phyloP scores from a whole-genome alignment of 2,113 vertebrate genomes.

The Rhagologus leucostigma region DNA sequence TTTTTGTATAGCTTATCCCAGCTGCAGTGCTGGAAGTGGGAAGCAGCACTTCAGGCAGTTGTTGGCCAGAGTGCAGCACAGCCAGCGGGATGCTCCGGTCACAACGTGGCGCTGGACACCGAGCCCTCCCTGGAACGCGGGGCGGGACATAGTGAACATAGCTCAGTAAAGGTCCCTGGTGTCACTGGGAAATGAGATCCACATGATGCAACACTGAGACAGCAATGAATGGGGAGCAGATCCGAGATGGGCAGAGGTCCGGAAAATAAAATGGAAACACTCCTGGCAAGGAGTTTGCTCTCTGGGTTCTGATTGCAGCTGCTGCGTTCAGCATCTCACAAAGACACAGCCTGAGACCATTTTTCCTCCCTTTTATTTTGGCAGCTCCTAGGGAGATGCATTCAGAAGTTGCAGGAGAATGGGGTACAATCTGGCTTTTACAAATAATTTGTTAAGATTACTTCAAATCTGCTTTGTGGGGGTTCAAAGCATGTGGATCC shows the following conservation, averaged over 20 bases:
- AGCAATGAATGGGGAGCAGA: background rate
- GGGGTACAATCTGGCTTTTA: background rate
- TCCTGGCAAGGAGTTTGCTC: background rate
- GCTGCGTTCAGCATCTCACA: background rate
- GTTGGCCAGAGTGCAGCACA: background rate
- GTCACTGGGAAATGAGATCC: background rate
- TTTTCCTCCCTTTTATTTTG: background rate
- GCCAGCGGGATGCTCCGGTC: rapidly evolving
- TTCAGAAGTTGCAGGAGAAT: background rate
- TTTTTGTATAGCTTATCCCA: slow-evolving; percentile 10
- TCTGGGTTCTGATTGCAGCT: background rate
- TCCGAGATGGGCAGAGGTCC: background rate
- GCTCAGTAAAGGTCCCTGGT: background rate
- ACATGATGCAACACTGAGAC: background rate
- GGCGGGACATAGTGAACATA: background rate
- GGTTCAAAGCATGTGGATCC: background rate
- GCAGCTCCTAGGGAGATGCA: background rate
- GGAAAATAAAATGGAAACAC: slow-evolving; percentile 30
- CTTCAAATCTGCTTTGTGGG: background rate
- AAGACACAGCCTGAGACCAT: background rate
- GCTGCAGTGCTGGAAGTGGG: background rate
- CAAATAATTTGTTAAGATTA: background rate
- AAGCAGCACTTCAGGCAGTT: background rate
- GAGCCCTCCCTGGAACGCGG: background rate
- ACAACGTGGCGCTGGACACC: background rate